Evolutionary conservation across 2,113 vertebrate genomes (phyloP).

Genomic region (Puntigrus tetrazona): DNA sequence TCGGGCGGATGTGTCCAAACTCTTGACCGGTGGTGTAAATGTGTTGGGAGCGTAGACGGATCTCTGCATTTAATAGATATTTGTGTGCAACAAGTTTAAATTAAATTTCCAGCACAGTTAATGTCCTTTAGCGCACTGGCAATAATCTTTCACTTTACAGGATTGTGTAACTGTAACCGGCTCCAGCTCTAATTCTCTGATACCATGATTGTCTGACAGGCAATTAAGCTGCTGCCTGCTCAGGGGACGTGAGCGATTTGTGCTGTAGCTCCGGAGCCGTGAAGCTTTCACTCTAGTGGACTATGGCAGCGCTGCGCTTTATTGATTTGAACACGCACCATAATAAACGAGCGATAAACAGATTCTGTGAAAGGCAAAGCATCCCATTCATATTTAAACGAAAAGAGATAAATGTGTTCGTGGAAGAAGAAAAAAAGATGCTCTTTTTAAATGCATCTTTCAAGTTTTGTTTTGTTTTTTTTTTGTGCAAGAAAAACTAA

Average conservation of each 20-base stretch:
- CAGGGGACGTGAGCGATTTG: constrained; percentile 29
- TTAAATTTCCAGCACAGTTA: constrained; percentile 21
- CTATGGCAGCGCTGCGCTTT: neutral
- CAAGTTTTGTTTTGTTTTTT: no score
- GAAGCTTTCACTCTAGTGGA: constrained; percentile 3
- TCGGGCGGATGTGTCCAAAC: neutral
- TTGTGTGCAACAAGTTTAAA: constrained; percentile 1
- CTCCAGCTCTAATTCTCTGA: constrained; percentile 21
- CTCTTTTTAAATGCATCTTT: neutral
- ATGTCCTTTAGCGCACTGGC: neutral
- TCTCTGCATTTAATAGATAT: neutral
- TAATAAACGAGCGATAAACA: constrained; percentile 24
- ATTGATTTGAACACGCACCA: constrained; percentile 4
- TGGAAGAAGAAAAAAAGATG: no score
- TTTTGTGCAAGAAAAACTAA: no score
- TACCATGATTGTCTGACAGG: constrained; percentile 45
- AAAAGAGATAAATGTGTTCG: neutral
- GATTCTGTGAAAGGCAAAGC: neutral
- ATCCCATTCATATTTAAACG: neutral
- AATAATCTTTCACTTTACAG: constrained; percentile 29
- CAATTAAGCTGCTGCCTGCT: constrained; percentile 36
- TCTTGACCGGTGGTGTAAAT: neutral
- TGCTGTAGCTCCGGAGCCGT: constrained; percentile 4
- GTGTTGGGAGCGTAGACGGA: neutral
- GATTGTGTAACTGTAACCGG: constrained; percentile 14